Conservation (phyloP, 2,888 invertebrate species). For the Nomada flava region DNA sequence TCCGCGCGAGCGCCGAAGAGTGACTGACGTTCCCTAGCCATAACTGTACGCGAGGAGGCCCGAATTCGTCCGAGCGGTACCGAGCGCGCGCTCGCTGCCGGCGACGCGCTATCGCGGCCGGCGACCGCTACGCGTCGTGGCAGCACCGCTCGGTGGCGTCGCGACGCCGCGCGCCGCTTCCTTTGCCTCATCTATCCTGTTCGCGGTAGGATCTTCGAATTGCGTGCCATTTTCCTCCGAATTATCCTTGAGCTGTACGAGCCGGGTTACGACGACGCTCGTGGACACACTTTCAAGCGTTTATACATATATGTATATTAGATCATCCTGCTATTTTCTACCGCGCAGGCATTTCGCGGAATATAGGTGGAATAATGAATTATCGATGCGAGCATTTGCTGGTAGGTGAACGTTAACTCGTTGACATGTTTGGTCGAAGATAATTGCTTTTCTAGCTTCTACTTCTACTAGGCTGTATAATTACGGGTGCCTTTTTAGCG, state of each 20-base stretch:
- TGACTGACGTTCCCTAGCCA: constrained; percentile 81
- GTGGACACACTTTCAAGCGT: neutral
- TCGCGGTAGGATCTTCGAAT: constrained; percentile 6
- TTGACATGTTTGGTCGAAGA: neutral
- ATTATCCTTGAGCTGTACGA: constrained; percentile 20
- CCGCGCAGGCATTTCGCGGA: neutral
- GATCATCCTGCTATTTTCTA: neutral
- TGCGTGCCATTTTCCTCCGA: constrained; percentile 10
- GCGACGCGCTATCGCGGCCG: constrained; percentile 66
- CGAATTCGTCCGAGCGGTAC: constrained; percentile 73
- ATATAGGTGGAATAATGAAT: neutral
- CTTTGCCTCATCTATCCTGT: neutral
- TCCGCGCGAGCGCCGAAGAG: constrained; percentile 83
- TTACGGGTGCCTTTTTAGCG: neutral
- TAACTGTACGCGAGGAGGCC: constrained; percentile 70
- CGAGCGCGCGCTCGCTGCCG: constrained; percentile 72
- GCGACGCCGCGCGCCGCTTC: constrained; percentile 53
- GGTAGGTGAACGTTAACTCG: neutral
- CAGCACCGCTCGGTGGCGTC: constrained; percentile 78
- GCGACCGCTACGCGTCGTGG: constrained; percentile 76
- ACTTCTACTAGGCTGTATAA: neutral
- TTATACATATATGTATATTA: neutral
- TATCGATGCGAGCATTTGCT: neutral
- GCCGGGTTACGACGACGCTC: neutral
- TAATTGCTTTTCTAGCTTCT: neutral